Evolutionary conservation across 1,140 invertebrate genomes (phyloP).

Genomic region (Grapholita molesta): DNA sequence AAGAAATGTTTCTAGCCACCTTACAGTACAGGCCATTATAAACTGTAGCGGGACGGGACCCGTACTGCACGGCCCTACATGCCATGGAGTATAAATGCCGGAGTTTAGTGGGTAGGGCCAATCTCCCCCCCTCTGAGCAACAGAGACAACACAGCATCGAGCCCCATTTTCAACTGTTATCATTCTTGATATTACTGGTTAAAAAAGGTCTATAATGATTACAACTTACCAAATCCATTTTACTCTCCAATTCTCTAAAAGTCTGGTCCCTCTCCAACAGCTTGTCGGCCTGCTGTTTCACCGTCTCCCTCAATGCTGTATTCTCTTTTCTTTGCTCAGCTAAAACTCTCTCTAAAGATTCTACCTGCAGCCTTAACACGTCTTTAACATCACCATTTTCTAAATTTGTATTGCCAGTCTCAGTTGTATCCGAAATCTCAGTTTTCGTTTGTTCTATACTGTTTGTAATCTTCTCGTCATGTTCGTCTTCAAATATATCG

Average conservation of each 20-base stretch:
- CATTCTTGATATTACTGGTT: background rate
- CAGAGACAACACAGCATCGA: too few relatives aligned
- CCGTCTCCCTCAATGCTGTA: conserved; percentile 41
- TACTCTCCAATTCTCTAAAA: conserved; percentile 64
- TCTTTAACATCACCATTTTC: conserved; percentile 38
- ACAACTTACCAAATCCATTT: conserved; percentile 64
- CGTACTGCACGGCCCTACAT: too few relatives aligned
- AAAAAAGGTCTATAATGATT: conserved; percentile 17
- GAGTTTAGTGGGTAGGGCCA: too few relatives aligned
- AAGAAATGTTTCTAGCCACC: too few relatives aligned
- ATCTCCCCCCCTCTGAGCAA: too few relatives aligned
- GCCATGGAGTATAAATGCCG: too few relatives aligned
- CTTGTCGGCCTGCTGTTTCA: conserved; percentile 57
- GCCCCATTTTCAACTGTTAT: too few relatives aligned
- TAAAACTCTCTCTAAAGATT: conserved; percentile 56
- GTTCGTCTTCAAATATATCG: conserved; percentile 64
- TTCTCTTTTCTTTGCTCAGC: conserved; percentile 63
- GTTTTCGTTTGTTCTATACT: conserved; percentile 16
- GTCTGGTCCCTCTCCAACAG: conserved; percentile 60
- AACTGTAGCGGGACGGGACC: too few relatives aligned
- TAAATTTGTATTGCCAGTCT: background rate
- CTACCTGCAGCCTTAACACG: conserved; percentile 53
- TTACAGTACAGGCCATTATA: too few relatives aligned
- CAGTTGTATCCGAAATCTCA: conserved; percentile 23
- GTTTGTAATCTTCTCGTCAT: conserved; percentile 17